phyloP scores from a whole-genome alignment of 23 tunicate species.

The Clavelina lepadiformis region DNA sequence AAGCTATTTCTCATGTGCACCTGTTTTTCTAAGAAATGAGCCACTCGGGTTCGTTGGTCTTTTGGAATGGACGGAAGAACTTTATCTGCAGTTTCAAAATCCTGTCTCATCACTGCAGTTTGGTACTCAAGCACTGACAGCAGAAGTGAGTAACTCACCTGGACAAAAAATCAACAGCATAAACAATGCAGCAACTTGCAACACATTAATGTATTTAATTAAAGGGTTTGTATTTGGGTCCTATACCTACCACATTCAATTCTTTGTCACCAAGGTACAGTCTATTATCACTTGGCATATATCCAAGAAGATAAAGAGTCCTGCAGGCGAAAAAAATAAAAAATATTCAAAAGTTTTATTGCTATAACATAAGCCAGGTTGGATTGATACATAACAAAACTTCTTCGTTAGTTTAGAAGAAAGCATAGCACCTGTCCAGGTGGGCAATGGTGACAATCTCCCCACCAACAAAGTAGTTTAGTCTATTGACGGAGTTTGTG shows the following conservation, averaged over 20 bases:
- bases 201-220: too few relatives aligned
- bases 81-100: conserved; percentile 95
- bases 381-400: too few relatives aligned
- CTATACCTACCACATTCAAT: conserved; percentile 75
- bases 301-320: conserved; percentile 82
- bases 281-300: conserved; percentile 86
- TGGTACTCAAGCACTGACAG: conserved; percentile 95
- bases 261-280: conserved; percentile 91
- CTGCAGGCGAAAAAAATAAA: conserved; percentile 13
- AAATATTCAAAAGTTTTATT: neutral
- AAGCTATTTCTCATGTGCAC: too few relatives aligned
- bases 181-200: neutral
- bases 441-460: conserved; percentile 98
- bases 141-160: conserved; percentile 89
- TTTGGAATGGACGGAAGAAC: conserved; percentile 94
- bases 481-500: conserved; percentile 91
- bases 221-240: neutral
- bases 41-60: conserved; percentile 88
- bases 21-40: conserved; percentile 96
- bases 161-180: neutral
- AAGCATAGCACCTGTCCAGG: conserved; percentile 97
- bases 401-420: neutral
- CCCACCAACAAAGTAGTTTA: conserved; percentile 96
- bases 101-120: conserved; percentile 96
- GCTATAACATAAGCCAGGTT: too few relatives aligned